Conservation (phyloP, 2,113 vertebrate genomes). For the Daubentonia madagascariensis region DNA sequence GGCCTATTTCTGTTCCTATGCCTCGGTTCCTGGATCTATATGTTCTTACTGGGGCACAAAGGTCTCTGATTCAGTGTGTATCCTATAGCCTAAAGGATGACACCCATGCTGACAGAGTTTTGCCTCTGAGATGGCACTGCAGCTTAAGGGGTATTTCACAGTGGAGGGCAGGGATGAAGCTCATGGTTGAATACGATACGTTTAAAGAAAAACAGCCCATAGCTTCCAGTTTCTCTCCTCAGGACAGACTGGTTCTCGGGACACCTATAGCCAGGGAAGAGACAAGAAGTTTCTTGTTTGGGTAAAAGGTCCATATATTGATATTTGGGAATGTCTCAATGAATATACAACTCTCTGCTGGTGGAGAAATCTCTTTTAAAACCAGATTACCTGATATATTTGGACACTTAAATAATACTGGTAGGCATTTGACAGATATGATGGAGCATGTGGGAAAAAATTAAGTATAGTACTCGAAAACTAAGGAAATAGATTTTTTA, state of each 20-base stretch:
- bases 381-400: not conserved
- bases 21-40: not conserved
- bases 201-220: not conserved
- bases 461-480: not conserved
- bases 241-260: not conserved
- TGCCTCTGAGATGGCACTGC: not conserved
- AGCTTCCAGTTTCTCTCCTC: not conserved
- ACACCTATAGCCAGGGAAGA: not conserved
- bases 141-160: not conserved
- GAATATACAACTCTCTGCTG: not conserved
- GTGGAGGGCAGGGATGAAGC: not conserved
- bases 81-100: not conserved
- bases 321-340: not conserved
- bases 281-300: not conserved
- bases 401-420: not conserved
- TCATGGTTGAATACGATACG: not conserved
- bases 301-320: not conserved
- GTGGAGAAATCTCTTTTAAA: not conserved
- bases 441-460: not conserved
- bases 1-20: not conserved
- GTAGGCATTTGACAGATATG: not conserved
- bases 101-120: fast-evolving
- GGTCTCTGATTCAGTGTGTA: not conserved
- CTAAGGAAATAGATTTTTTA: not conserved
- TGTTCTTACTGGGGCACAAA: not conserved